Evolutionary conservation across 1,140 invertebrate species (phyloP).

Genomic region (Protaetia brevitarsis): DNA sequence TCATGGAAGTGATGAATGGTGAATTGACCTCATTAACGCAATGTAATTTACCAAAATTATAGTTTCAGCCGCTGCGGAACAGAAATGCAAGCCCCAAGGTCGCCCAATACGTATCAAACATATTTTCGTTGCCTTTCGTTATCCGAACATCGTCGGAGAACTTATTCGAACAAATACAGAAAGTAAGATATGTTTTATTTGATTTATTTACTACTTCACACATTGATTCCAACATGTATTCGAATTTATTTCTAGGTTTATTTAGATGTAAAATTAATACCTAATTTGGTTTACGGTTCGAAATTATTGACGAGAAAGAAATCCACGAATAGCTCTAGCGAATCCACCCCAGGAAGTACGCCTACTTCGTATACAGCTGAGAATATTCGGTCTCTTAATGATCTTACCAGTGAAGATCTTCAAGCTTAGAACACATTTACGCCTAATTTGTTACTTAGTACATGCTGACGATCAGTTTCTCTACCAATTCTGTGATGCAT

Average conservation of each 20-base stretch:
- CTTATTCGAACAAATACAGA: constrained; percentile 1
- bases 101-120: constrained; percentile 64
- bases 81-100: constrained; percentile 62
- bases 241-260: constrained; percentile 60
- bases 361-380: constrained; percentile 21
- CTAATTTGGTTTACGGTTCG: constrained; percentile 72
- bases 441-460: constrained; percentile 68
- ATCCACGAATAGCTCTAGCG: constrained; percentile 31
- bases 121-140: constrained; percentile 70
- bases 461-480: constrained; percentile 68
- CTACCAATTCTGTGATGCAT: constrained; percentile 72
- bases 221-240: no score
- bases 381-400: constrained; percentile 39
- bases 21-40: constrained; percentile 70
- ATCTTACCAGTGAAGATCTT: constrained; percentile 58
- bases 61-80: constrained; percentile 66
- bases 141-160: constrained; percentile 53
- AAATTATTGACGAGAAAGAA: constrained; percentile 58
- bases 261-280: constrained; percentile 69
- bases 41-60: constrained; percentile 65
- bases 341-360: neutral
- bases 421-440: constrained; percentile 64
- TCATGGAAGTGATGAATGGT: constrained; percentile 68
- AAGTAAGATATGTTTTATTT: neutral
- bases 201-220: no score